Evolutionary conservation across 2,888 invertebrate species (phyloP).

Genomic region (Chirona hameri): DNA sequence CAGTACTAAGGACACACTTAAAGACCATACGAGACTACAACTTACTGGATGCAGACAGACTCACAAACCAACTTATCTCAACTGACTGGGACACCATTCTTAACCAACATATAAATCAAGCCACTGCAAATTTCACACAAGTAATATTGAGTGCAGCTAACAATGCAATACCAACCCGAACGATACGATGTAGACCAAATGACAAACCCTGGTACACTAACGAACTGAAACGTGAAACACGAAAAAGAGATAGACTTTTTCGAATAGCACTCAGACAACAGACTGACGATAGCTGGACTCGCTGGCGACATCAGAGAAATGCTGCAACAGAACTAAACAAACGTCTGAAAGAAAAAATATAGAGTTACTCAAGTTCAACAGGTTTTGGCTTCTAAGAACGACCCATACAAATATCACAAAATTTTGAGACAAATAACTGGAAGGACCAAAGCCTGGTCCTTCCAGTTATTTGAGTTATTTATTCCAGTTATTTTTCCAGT

Average conservation of each 20-base stretch:
- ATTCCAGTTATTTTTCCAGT: no score
- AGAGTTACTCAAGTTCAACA: neutral
- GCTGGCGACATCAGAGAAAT: neutral
- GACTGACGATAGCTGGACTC: neutral
- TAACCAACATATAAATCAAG: neutral
- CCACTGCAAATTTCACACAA: neutral
- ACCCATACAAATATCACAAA: neutral
- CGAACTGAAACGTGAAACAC: no score
- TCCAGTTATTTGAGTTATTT: no score
- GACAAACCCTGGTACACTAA: no score
- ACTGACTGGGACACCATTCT: neutral
- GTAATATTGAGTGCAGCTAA: neutral
- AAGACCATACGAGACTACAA: neutral
- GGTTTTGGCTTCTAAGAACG: neutral
- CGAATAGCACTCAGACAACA: no score
- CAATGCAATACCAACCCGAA: neutral
- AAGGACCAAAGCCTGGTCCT: neutral
- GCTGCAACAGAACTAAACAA: neutral
- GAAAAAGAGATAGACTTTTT: no score
- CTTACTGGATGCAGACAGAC: neutral
- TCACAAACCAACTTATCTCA: neutral
- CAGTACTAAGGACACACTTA: neutral
- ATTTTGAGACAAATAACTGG: neutral
- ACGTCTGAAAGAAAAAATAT: neutral
- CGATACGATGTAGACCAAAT: neutral